Conservation (phyloP, 1,140 invertebrate genomes). For the Trichonephila inaurata region DNA sequence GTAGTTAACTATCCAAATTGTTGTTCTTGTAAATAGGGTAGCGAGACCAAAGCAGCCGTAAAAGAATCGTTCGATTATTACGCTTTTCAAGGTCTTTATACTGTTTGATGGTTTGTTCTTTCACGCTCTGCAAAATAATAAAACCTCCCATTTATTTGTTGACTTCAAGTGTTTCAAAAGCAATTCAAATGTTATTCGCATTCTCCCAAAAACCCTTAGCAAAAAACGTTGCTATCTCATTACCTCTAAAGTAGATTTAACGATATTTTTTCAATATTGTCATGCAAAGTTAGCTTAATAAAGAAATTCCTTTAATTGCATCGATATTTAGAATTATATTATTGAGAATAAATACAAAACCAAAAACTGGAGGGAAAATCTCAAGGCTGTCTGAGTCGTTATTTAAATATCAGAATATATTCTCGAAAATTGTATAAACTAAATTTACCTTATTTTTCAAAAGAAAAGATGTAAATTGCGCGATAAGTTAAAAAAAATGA, state of each 20-base stretch:
- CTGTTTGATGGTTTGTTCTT: not conserved
- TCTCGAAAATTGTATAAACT: too few species aligned
- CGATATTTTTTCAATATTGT: not conserved
- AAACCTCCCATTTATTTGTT: not conserved
- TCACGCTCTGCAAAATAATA: not conserved
- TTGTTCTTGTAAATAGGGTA: slow-evolving; percentile 29
- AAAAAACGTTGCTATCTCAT: not conserved
- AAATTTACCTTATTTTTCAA: too few species aligned
- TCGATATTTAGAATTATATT: too few species aligned
- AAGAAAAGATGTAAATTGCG: too few species aligned
- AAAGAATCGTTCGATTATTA: slow-evolving; percentile 22
- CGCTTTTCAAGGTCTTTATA: not conserved
- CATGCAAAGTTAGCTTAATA: not conserved
- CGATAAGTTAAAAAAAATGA: too few species aligned
- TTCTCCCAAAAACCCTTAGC: not conserved
- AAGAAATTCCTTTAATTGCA: not conserved
- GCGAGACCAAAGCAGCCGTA: not conserved
- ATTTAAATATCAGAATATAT: too few species aligned
- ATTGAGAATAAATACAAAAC: too few species aligned
- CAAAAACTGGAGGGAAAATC: too few species aligned
- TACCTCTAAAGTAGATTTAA: not conserved
- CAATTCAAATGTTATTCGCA: not conserved
- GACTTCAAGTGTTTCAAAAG: not conserved
- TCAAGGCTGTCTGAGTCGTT: too few species aligned
- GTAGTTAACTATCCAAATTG: slow-evolving; percentile 56